These are phyloP conservation scores for Leistus spinibarbis DNA, from an alignment of 2,888 invertebrate genomes.

Conservation along the genomic window DNA sequence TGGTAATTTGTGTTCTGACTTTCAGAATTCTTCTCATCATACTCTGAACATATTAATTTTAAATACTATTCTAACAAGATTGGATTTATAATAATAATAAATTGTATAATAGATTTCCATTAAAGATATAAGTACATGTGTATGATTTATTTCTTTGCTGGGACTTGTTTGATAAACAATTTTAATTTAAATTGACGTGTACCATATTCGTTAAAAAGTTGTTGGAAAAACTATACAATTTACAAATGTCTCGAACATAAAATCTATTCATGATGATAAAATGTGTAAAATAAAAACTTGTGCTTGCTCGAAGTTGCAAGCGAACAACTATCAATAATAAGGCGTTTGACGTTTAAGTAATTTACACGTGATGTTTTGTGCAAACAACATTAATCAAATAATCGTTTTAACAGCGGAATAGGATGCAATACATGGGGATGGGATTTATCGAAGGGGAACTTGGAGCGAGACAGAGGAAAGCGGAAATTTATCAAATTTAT, in stretches of 20 bases:
- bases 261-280: not conserved
- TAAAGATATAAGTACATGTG: no score
- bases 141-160: no score
- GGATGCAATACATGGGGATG: not conserved
- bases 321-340: constrained; percentile 13
- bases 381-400: constrained; percentile 9
- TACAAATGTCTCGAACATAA: not conserved
- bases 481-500: not conserved
- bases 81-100: no score
- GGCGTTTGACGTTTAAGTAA: constrained; percentile 10
- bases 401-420: not conserved
- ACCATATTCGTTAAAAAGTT: not conserved
- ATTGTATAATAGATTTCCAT: no score
- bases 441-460: no score
- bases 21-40: no score
- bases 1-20: no score
- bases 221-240: not conserved
- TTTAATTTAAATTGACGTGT: not conserved
- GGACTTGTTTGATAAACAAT: no score
- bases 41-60: no score
- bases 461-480: not conserved
- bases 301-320: not conserved
- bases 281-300: not conserved
- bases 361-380: constrained; percentile 16
- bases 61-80: no score